These are phyloP conservation scores for Cheiracanthium punctorium DNA, from an alignment of 2,888 invertebrate genomes.

Conservation along the genomic window DNA sequence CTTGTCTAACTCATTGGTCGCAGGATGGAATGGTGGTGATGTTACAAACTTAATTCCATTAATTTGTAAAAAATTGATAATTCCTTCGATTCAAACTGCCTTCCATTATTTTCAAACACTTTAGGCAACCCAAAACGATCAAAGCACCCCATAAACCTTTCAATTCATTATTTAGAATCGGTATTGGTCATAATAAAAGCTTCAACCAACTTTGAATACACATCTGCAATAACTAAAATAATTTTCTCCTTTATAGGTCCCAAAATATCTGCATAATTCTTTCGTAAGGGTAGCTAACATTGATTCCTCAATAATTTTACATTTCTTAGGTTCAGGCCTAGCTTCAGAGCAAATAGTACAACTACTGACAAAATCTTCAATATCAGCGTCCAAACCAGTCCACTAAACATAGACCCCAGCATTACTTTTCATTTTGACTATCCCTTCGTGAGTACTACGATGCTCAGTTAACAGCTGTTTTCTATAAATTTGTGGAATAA, in stretches of 20 bases:
- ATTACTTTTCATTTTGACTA: constrained; percentile 23
- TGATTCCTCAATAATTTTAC: too few species aligned
- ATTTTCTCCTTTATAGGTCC: too few species aligned
- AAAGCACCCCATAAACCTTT: background rate
- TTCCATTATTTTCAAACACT: background rate
- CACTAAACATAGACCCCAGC: constrained; percentile 12
- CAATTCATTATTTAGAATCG: background rate
- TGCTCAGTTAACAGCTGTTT: too few species aligned
- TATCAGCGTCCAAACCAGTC: constrained; percentile 6
- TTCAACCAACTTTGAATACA: constrained; percentile 14
- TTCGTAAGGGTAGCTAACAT: too few species aligned
- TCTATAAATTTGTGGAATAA: background rate
- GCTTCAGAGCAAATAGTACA: too few species aligned
- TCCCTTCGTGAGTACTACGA: constrained; percentile 24
- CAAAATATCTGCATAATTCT: too few species aligned
- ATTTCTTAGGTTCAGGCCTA: too few species aligned
- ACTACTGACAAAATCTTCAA: too few species aligned
- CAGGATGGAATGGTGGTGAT: constrained; percentile 21
- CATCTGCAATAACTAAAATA: too few species aligned
- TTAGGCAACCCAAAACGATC: background rate
- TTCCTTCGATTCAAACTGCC: background rate
- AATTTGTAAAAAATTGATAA: background rate
- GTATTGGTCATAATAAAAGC: constrained; percentile 1
- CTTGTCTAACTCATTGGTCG: constrained; percentile 12
- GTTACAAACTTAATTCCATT: constrained; percentile 9